Evolutionary conservation across 35 echinoderm and acorn worm genomes (phyloP).

Genomic region (Heliocidaris tuberculata): DNA sequence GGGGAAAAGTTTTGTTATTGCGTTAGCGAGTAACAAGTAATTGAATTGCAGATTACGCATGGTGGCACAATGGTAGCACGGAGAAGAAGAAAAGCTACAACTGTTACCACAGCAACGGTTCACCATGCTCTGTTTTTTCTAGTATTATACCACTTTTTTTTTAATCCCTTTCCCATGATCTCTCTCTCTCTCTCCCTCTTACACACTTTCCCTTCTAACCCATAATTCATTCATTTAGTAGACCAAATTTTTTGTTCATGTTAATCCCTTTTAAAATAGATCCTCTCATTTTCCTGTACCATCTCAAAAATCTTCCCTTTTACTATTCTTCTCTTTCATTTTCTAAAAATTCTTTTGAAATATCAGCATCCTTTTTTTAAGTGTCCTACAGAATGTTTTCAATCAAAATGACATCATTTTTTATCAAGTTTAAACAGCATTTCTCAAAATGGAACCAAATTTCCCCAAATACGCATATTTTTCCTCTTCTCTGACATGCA

Average conservation of each 20-base stretch:
- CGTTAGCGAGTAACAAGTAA: background rate
- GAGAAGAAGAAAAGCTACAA: background rate
- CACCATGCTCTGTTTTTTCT: background rate
- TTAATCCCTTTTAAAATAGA: too few species aligned
- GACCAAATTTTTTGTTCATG: background rate
- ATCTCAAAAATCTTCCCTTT: background rate
- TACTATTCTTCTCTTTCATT: background rate
- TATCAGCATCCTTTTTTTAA: background rate
- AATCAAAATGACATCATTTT: background rate
- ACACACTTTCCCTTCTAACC: background rate
- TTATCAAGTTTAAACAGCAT: too few species aligned
- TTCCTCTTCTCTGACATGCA: too few species aligned
- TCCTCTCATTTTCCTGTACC: background rate
- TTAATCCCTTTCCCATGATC: background rate
- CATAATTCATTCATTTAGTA: background rate
- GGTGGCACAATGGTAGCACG: background rate
- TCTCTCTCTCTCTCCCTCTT: background rate
- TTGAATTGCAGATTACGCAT: background rate
- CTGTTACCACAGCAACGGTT: background rate
- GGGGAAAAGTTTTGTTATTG: background rate
- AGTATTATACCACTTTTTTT: background rate
- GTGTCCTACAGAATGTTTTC: background rate
- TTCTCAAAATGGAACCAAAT: background rate
- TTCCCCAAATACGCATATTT: too few species aligned
- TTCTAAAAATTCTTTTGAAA: too few species aligned